phyloP scores from a whole-genome alignment of 2,888 invertebrate genomes.

The Imbricaverruca yamaguchii region DNA sequence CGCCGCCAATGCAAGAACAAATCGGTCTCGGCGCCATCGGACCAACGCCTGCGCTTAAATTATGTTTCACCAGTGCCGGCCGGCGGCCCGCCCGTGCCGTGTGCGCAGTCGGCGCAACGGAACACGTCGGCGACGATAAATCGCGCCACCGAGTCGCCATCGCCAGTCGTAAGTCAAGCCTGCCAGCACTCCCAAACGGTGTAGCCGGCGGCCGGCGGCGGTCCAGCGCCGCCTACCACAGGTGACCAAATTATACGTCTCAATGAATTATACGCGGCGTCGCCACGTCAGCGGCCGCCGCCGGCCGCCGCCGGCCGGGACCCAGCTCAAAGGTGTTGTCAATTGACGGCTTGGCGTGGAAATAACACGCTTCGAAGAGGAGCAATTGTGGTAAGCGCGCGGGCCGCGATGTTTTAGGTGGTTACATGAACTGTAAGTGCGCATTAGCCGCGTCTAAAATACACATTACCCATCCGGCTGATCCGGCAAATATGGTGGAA shows the following conservation, averaged over 20 bases:
- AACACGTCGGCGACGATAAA: background rate
- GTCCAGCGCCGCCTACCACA: background rate
- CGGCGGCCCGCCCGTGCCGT: background rate
- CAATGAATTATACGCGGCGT: background rate
- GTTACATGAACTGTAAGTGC: slow-evolving; percentile 4
- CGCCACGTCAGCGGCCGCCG: background rate
- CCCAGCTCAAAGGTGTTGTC: slow-evolving; percentile 10
- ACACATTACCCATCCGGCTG: background rate
- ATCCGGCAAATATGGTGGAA: background rate
- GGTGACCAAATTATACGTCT: slow-evolving; percentile 18
- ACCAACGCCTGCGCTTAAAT: background rate
- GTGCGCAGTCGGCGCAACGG: background rate
- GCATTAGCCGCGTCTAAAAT: slow-evolving; percentile 16
- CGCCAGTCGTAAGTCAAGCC: background rate
- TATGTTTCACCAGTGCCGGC: background rate
- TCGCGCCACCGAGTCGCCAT: background rate
- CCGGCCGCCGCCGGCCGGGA: background rate
- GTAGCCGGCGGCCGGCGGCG: background rate
- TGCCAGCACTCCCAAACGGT: background rate
- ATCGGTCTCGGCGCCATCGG: background rate
- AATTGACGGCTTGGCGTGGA: slow-evolving; percentile 14
- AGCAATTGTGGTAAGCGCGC: slow-evolving; percentile 19
- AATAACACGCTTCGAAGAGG: background rate
- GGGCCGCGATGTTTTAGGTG: slow-evolving; percentile 18
- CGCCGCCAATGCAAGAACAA: background rate